A percentile compares a stretch with the other conserved stretches of the same genome.
These are phyloP conservation scores for Falco berigora DNA, from an alignment of 2,797 vertebrate species.

Conservation along the genomic window DNA sequence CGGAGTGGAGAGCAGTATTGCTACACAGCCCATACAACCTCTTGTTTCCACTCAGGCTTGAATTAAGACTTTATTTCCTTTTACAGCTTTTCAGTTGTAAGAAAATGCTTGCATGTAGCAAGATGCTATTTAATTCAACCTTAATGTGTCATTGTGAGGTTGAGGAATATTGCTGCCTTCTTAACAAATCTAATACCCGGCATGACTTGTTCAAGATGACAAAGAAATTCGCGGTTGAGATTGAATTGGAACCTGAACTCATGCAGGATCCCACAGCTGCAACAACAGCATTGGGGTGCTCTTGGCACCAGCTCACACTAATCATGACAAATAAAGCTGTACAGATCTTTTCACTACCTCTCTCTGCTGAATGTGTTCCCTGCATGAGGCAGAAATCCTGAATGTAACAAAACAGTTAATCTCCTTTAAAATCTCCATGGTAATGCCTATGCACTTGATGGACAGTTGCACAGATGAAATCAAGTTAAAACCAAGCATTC, in stretches of 20 bases:
- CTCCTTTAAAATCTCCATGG: conserved; percentile 10
- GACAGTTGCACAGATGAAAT: not conserved
- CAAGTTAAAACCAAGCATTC: not conserved
- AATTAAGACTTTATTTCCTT: not conserved
- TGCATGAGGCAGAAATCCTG: not conserved
- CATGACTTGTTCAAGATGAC: not conserved
- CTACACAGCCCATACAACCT: not conserved
- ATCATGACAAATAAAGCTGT: not conserved
- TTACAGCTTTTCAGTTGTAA: not conserved
- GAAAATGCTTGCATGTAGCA: not conserved
- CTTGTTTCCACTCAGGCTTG: not conserved
- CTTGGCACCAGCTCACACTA: not conserved
- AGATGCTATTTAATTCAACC: not conserved
- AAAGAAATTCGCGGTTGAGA: not conserved
- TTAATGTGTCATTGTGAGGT: not conserved
- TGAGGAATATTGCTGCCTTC: not conserved
- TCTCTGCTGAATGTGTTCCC: not conserved
- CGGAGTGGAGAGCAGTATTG: not conserved
- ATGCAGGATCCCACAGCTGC: not conserved
- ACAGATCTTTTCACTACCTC: not conserved
- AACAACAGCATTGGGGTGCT: not conserved
- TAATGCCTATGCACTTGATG: not conserved
- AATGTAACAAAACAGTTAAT: not conserved
- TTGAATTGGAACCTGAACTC: not conserved
- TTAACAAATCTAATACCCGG: not conserved